Base-by-base conservation (phyloP, 2,888 invertebrate species). In the Drosophila mimetica region DNA sequence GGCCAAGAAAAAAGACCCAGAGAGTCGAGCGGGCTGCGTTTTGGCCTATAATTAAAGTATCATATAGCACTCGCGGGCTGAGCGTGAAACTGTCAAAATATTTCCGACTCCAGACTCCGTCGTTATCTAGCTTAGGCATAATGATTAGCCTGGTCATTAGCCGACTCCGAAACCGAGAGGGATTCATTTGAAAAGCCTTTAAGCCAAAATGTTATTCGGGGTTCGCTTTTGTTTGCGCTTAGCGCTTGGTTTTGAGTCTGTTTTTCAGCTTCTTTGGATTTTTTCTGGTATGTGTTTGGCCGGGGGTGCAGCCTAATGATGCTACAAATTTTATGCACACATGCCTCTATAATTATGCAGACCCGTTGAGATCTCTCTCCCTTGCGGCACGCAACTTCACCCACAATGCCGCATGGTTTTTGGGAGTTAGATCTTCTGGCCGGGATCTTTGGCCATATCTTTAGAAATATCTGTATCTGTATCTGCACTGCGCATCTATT, bases 111-210 rank as follows among this genome's bases (percentile, higher is more conserved):
- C 48, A 64, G 61, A 61, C 50, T 46, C 59, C 77, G 65, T 76
- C 86, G 86, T 78, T 86, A 82, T 82, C 82, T 82, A 86, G 82
- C 76, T 64, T 46, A 47, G 76, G 64, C 85, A 82, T 84, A 78
- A 86, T 84, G 82, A 86, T 82, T 82, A 86, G 86, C 79, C 86
- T 86, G 81, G 82, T 82, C 82, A 86, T 86, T 82, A 86, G 82
- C 75, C 59, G 44, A 53, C 42, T 53, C 81, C 44, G 61, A 47
- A 60, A 54, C 34, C 55, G 51, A 63, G 66, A 61, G 65, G 76
- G 85, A 81, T 82, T 82, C 82, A 82, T 82, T 82, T 82, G 86
- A 82, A 82, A 82, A 82, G 86, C 86, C 82, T 82, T 84, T 75
- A 82, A 82, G 82, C 82, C 82, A 86, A 81, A 77, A 81, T 74